Conservation (phyloP, 2,797 vertebrate genomes). For the Crypturellus tataupa region DNA sequence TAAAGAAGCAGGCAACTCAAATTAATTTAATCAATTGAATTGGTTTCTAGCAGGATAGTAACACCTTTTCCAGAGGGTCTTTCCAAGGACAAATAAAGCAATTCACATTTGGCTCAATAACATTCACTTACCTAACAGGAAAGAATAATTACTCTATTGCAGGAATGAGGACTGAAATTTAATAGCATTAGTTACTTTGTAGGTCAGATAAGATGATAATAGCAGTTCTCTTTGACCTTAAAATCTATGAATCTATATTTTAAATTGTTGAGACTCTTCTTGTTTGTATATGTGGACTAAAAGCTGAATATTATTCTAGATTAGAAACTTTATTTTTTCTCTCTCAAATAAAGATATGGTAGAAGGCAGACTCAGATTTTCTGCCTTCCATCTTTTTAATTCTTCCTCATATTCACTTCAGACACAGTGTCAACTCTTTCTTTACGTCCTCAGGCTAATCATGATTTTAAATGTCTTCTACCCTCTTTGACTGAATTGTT, state of each 20-base stretch:
- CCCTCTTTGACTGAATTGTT: neutral
- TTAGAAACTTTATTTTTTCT: neutral
- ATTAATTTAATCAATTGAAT: slow-evolving; percentile 13
- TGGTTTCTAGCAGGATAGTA: neutral
- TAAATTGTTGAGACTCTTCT: neutral
- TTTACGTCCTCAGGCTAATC: neutral
- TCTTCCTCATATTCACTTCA: neutral
- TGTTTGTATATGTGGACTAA: neutral
- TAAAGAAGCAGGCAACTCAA: neutral
- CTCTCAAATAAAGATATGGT: neutral
- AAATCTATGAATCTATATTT: neutral
- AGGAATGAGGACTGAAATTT: slow-evolving; percentile 2
- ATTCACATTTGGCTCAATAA: slow-evolving; percentile 16
- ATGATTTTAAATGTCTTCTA: neutral
- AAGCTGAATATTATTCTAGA: neutral
- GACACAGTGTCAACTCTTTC: neutral
- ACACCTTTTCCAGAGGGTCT: slow-evolving; percentile 13
- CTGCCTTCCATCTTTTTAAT: neutral
- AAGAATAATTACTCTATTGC: slow-evolving; percentile 24
- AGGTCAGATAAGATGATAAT: slow-evolving; percentile 3
- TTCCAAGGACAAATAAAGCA: slow-evolving; percentile 47
- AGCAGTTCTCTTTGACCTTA: slow-evolving; percentile 5
- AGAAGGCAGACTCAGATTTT: neutral
- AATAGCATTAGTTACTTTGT: slow-evolving; percentile 27
- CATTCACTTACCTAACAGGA: neutral